phyloP scores from a whole-genome alignment of 2,888 invertebrate species.

The Azorinus chamasolen region DNA sequence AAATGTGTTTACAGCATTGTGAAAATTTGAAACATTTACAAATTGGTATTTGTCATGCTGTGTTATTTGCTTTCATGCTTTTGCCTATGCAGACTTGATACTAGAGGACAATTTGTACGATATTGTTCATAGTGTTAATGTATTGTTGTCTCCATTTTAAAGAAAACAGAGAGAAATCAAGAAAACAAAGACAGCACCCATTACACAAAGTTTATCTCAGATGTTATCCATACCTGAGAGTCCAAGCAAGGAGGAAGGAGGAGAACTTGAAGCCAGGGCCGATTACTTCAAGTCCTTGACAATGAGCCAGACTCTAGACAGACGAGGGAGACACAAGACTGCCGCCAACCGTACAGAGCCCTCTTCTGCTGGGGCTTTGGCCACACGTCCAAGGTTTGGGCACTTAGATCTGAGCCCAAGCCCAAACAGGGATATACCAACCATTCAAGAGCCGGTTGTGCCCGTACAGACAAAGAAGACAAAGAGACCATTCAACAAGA shows the following conservation, averaged over 20 bases:
- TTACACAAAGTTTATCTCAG: slow-evolving; percentile 53
- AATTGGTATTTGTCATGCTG: too few relatives aligned
- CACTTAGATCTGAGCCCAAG: slow-evolving; percentile 39
- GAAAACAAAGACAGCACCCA: slow-evolving; percentile 81
- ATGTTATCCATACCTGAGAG: slow-evolving; percentile 63
- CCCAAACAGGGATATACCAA: slow-evolving; percentile 48
- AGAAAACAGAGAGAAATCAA: slow-evolving; percentile 78
- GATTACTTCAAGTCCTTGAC: slow-evolving; percentile 78
- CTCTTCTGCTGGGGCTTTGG: slow-evolving; percentile 22
- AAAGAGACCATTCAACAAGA: slow-evolving; percentile 73
- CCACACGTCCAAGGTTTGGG: slow-evolving; percentile 56
- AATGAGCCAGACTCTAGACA: slow-evolving; percentile 79
- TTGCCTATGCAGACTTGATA: too few relatives aligned
- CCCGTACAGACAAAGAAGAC: slow-evolving; percentile 44
- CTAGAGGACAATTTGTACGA: too few relatives aligned
- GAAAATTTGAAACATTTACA: too few relatives aligned
- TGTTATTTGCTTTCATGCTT: too few relatives aligned
- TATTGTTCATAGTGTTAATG: too few relatives aligned
- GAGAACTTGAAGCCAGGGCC: slow-evolving; percentile 23
- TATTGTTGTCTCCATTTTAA: slow-evolving; percentile 41
- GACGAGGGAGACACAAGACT: slow-evolving; percentile 50
- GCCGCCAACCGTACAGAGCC: neutral
- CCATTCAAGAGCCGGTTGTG: slow-evolving; percentile 37
- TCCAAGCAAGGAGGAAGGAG: slow-evolving; percentile 59
- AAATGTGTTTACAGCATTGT: too few relatives aligned